phyloP scores from a whole-genome alignment of 1,140 invertebrate genomes.

The Sitobion miscanthi region DNA sequence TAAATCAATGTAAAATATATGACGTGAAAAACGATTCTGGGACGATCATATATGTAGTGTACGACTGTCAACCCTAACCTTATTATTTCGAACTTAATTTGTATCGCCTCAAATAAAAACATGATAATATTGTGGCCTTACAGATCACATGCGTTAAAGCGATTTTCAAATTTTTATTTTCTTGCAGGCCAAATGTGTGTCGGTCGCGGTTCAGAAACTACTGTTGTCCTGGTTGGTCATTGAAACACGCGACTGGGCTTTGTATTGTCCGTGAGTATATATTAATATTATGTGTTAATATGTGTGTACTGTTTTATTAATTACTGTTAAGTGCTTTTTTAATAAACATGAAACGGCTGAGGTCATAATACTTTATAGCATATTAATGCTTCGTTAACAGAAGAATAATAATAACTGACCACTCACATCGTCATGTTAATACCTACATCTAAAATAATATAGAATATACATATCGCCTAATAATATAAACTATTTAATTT shows the following conservation, averaged over 20 bases:
- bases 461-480: background rate
- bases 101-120: background rate
- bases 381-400: background rate
- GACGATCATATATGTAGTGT: background rate
- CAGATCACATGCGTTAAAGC: background rate
- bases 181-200: slow-evolving; percentile 80
- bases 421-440: background rate
- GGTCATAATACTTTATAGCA: background rate
- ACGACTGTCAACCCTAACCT: background rate
- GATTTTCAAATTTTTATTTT: slow-evolving; percentile 59
- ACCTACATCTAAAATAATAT: background rate
- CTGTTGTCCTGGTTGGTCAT: slow-evolving; percentile 84
- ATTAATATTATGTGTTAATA: slow-evolving; percentile 1
- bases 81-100: background rate
- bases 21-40: background rate
- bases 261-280: slow-evolving; percentile 82
- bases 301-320: background rate
- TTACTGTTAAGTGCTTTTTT: background rate
- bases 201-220: slow-evolving; percentile 71
- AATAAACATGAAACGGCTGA: background rate
- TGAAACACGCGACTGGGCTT: slow-evolving; percentile 72
- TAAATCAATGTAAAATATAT: background rate
- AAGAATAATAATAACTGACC: background rate
- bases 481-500: background rate
- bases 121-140: background rate